A percentile compares a stretch with the other conserved stretches of the same genome.
These are phyloP conservation scores for Lates calcarifer DNA, from an alignment of 2,113 vertebrate species.

Conservation along the genomic window DNA sequence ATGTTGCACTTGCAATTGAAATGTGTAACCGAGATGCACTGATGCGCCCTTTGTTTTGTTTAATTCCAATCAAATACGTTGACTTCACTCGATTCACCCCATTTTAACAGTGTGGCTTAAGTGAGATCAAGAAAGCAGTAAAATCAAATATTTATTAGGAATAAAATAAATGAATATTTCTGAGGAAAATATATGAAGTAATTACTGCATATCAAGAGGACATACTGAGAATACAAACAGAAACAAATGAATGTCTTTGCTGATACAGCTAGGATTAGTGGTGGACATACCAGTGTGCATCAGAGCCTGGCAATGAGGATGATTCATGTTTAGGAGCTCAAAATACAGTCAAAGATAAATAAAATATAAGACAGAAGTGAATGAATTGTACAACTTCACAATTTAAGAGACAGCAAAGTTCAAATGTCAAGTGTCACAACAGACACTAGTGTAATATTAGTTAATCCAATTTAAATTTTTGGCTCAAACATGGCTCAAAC, in stretches of 20 bases:
- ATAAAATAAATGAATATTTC: not conserved
- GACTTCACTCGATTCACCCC: constrained; percentile 8
- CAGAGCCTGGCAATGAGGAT: not conserved
- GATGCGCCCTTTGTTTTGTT: constrained; percentile 35
- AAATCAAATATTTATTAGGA: not conserved
- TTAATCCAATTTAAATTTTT: not conserved
- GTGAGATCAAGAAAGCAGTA: not conserved
- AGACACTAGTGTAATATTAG: not conserved
- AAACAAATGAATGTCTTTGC: constrained; percentile 1
- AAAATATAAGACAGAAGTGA: not conserved
- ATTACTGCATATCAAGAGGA: not conserved
- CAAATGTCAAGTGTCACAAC: not conserved
- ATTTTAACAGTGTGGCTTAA: not conserved
- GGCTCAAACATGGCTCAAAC: not conserved
- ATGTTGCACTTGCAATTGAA: constrained; percentile 64
- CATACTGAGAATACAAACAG: not conserved
- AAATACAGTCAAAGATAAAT: not conserved
- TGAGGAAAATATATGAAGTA: not conserved
- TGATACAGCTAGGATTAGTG: not conserved
- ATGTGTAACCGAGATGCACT: constrained; percentile 41
- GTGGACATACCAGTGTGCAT: no score
- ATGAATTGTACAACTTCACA: not conserved
- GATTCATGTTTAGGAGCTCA: not conserved
- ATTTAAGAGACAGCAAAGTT: not conserved
- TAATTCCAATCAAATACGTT: constrained; percentile 17